phyloP scores from a whole-genome alignment of 2,797 vertebrate species.

The Eulemur albifrons region DNA sequence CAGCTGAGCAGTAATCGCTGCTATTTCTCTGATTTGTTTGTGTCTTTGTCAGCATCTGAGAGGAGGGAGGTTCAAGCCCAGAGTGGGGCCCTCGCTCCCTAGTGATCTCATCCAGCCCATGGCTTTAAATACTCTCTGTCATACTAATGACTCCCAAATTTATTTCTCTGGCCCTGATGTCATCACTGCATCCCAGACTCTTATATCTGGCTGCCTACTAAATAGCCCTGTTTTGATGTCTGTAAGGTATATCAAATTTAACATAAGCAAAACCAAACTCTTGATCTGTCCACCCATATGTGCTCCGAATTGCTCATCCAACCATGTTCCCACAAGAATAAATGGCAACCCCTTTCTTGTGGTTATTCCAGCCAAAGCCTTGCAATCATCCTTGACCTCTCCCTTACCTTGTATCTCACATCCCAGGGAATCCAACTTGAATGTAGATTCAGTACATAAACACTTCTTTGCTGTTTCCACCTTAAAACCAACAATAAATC shows the following conservation, averaged over 20 bases:
- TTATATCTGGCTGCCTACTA: background rate
- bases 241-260: background rate
- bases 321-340: background rate
- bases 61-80: conserved; percentile 51
- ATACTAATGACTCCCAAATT: conserved; percentile 57
- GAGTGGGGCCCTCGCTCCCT: background rate
- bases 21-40: conserved; percentile 68
- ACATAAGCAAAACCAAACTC: background rate
- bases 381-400: background rate
- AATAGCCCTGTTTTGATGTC: background rate
- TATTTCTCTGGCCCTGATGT: conserved; percentile 38
- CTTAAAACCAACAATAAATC: background rate
- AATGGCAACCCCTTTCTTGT: background rate
- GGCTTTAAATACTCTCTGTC: conserved; percentile 48
- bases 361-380: background rate
- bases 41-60: conserved; percentile 64
- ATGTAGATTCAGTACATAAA: background rate
- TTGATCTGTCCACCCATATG: background rate
- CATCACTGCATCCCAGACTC: conserved; percentile 6
- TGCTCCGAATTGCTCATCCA: background rate
- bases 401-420: background rate
- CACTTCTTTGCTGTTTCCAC: background rate
- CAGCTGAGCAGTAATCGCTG: conserved; percentile 60
- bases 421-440: background rate
- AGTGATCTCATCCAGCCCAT: conserved; percentile 51